Evolutionary conservation across 2,113 vertebrate genomes (phyloP), one percentile per base, ranked within the genome.

Genomic region (Halcyon malimbica): DNA sequence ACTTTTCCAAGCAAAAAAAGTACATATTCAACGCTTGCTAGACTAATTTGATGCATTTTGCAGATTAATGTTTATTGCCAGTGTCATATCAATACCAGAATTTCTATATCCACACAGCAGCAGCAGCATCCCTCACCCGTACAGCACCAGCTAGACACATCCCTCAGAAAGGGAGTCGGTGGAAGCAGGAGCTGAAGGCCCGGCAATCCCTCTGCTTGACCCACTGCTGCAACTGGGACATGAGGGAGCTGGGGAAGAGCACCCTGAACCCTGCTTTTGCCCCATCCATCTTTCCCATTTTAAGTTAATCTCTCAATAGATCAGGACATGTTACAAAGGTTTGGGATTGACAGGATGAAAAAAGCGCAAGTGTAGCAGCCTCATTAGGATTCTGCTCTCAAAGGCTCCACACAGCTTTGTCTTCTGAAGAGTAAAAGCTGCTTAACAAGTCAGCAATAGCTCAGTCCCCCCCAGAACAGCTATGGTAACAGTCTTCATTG

Each of bases 381-480:
- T 93, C 94, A 96, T 94, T 89, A 94, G 83, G 77, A 94, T 97
- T 92, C 95, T 62, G 51, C 59, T 82, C 94, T 94, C 90, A 95
- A 78, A 96, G 65, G 31, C 83, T 92, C 77, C 62, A 79, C 77
- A 89, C 69, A 87, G 86, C 81, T 95, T 89, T 93, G 93, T 88
- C 90, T 94, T 96, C 93, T 78, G 90, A 92, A 82, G 74, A 96
- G 31, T 87, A 93, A 91, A 96, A 90, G 85, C 79, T 4, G 54
- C 90, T 95, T 95, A 95, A 94, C 67, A 94, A 97, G 94, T 76
- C 83, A 82, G 87, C 83, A 97, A 93, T 74, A 69, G 89, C 87
- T 84, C 3, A 0, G 26, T 19, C 12, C 33, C 73, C 13, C 42
- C 26, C 28, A 79, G 63, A 95, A 93, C 79, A 95, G 83, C 87